Percentiles rank a stretch among this genome's conserved stretches.
These are phyloP conservation scores for Mercenaria mercenaria DNA, from an alignment of 1,140 invertebrate genomes.

Conservation along the genomic window DNA sequence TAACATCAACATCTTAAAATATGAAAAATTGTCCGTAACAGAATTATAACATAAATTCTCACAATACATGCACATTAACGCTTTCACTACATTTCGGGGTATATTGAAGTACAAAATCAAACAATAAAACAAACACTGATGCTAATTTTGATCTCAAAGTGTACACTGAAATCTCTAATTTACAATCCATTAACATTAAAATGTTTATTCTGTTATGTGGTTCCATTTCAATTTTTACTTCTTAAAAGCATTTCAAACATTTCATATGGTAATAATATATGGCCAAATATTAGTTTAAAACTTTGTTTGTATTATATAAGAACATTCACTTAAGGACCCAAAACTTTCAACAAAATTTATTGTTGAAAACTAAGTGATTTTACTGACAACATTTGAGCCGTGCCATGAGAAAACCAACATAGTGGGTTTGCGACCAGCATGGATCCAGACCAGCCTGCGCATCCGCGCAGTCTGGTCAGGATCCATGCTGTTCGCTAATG, in stretches of 20 bases:
- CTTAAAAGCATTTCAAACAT: conserved; percentile 36
- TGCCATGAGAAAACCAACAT: too few relatives aligned
- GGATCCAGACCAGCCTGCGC: too few relatives aligned
- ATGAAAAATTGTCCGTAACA: too few relatives aligned
- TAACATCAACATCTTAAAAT: too few relatives aligned
- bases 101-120: neutral
- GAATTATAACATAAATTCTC: too few relatives aligned
- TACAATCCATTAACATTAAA: neutral
- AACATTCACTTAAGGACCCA: neutral
- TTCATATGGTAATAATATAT: conserved; percentile 3
- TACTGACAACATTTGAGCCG: too few relatives aligned
- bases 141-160: conserved; percentile 4
- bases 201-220: neutral
- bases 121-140: neutral
- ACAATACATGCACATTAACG: too few relatives aligned
- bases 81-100: too few relatives aligned
- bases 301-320: conserved; percentile 14
- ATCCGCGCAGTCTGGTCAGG: too few relatives aligned
- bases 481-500: too few relatives aligned
- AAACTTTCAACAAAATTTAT: neutral
- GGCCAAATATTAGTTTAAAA: conserved; percentile 7
- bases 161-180: neutral
- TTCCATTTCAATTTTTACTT: neutral
- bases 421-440: too few relatives aligned
- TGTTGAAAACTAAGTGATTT: neutral